phyloP scores from a whole-genome alignment of 2,797 vertebrate species.

The Streptopelia turtur region DNA sequence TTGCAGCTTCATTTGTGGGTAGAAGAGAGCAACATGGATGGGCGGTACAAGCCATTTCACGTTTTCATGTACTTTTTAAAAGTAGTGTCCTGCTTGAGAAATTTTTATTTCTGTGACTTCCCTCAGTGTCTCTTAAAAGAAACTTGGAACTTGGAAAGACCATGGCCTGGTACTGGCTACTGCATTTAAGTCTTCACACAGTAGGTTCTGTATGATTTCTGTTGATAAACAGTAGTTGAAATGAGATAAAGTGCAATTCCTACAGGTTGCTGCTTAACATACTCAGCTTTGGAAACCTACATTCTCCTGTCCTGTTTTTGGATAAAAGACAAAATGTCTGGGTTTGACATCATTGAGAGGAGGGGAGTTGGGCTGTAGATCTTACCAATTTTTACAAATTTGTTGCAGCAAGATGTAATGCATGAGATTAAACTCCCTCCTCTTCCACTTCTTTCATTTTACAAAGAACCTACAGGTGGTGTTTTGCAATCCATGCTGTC shows the following conservation, averaged over 20 bases:
- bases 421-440: background rate
- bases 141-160: background rate
- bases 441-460: constrained; percentile 38
- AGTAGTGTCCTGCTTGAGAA: background rate
- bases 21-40: background rate
- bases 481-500: constrained; percentile 38
- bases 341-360: background rate
- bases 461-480: constrained; percentile 38
- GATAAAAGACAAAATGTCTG: background rate
- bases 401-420: constrained; percentile 7
- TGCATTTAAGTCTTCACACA: background rate
- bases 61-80: background rate
- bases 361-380: background rate
- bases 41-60: background rate
- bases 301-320: background rate
- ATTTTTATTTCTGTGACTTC: background rate
- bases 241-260: background rate
- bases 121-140: background rate
- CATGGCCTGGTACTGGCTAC: background rate
- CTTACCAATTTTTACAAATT: background rate
- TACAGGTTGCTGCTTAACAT: background rate
- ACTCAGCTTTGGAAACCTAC: background rate
- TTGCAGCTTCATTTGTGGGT: background rate
- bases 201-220: background rate
- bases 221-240: background rate